Evolutionary conservation across 2,888 invertebrate genomes (phyloP).

Genomic region (Ferdinandea cuprea): DNA sequence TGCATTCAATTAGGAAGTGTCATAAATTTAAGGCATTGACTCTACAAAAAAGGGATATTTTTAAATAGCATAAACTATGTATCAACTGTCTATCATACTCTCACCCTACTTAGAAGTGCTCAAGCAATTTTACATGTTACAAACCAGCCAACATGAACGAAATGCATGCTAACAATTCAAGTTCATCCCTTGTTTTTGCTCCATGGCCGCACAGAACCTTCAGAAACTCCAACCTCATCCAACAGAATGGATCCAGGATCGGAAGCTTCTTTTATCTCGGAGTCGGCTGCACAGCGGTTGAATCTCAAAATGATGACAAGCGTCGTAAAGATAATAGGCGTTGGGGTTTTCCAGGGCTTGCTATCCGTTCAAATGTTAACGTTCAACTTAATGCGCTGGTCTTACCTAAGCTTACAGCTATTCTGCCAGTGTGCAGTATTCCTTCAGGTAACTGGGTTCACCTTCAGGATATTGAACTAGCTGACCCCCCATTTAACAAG

Average conservation of each 20-base stretch:
- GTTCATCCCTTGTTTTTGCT: not conserved
- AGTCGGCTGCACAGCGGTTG: slow-evolving; percentile 26
- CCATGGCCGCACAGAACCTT: slow-evolving; percentile 3
- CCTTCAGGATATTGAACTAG: slow-evolving; percentile 22
- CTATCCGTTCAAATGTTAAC: not conserved
- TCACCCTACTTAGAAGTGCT: slow-evolving; percentile 22
- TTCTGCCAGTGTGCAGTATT: slow-evolving; percentile 7
- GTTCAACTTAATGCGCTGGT: slow-evolving; percentile 18
- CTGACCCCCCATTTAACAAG: slow-evolving; percentile 25
- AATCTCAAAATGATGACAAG: slow-evolving; percentile 8
- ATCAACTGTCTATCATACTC: slow-evolving; percentile 22
- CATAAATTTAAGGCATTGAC: not conserved
- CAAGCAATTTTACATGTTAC: slow-evolving; percentile 17
- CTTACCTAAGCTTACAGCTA: slow-evolving; percentile 14
- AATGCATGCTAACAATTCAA: not conserved
- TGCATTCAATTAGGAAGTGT: not conserved
- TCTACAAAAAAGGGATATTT: not conserved
- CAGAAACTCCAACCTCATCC: not conserved
- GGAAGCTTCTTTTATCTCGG: slow-evolving; percentile 23
- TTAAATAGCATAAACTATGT: not conserved
- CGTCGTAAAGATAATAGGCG: not conserved
- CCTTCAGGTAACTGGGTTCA: slow-evolving; percentile 1
- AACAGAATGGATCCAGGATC: slow-evolving; percentile 19
- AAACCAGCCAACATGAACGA: not conserved
- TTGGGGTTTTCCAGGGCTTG: slow-evolving; percentile 13